These are phyloP conservation scores for Meloidogyne hapla DNA, from an alignment of 1,140 invertebrate genomes.

Conservation along the genomic window DNA sequence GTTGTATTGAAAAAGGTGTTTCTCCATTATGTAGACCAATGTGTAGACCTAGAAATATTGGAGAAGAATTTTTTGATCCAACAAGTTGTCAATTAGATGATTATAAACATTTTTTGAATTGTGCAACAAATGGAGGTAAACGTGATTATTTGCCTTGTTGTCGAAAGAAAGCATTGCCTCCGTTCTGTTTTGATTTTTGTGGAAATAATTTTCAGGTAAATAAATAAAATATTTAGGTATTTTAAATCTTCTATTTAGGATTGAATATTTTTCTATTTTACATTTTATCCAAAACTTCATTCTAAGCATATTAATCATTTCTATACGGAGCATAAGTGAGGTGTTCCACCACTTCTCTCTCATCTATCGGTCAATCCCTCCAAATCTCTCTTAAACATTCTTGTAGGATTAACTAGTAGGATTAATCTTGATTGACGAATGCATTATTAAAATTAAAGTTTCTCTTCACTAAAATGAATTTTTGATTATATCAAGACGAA, in stretches of 20 bases:
- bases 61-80: slow-evolving; percentile 51
- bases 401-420: no score
- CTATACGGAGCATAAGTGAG: no score
- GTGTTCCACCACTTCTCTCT: no score
- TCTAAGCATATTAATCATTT: no score
- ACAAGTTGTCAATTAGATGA: slow-evolving; percentile 36
- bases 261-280: no score
- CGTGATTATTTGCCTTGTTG: slow-evolving; percentile 50
- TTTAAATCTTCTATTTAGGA: neutral
- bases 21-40: slow-evolving; percentile 48
- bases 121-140: slow-evolving; percentile 43
- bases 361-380: no score
- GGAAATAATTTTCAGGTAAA: slow-evolving; percentile 41
- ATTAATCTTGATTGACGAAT: no score
- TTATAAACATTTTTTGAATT: slow-evolving; percentile 50
- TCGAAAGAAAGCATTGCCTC: slow-evolving; percentile 39
- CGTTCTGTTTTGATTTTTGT: slow-evolving; percentile 51
- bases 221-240: neutral
- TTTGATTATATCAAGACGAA: no score
- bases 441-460: no score
- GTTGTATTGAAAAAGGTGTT: slow-evolving; percentile 46
- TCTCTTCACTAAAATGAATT: no score
- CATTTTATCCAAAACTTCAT: no score
- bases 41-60: slow-evolving; percentile 49
- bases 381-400: no score